Conservation (phyloP, 2,113 vertebrate genomes). For the Sceloporus tristichus region DNA sequence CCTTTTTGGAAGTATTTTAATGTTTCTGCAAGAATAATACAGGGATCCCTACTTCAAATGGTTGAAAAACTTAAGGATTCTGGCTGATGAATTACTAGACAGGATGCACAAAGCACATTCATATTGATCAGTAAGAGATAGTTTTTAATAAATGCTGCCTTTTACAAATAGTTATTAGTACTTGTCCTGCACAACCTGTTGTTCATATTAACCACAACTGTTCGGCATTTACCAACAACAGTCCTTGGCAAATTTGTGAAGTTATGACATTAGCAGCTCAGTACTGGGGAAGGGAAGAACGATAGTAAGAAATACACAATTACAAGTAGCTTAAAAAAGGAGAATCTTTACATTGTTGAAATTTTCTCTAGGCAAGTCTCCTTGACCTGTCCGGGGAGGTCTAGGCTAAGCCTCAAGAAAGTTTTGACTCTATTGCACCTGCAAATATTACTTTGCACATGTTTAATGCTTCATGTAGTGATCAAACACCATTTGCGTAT, state of each 20-base stretch:
- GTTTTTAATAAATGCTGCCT: neutral
- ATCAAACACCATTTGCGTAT: neutral
- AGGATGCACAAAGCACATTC: neutral
- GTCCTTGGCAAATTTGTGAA: neutral
- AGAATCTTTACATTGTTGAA: neutral
- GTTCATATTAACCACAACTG: neutral
- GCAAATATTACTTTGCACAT: neutral
- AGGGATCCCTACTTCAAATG: neutral
- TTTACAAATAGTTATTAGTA: neutral
- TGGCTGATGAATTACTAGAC: neutral
- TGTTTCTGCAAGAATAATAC: neutral
- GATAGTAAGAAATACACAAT: neutral
- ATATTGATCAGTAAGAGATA: neutral
- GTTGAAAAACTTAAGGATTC: neutral
- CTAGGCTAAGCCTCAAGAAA: neutral
- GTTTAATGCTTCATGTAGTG: neutral
- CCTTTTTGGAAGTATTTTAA: neutral
- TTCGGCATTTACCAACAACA: neutral
- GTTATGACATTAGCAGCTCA: neutral
- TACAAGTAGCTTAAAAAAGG: neutral
- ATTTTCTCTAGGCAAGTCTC: neutral
- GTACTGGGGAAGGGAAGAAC: too few species aligned
- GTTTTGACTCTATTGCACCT: neutral
- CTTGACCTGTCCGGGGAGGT: neutral
- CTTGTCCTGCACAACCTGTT: neutral